These are phyloP conservation scores for Oreochromis grahami DNA, from an alignment of 2,797 vertebrate genomes.

Conservation along the genomic window DNA sequence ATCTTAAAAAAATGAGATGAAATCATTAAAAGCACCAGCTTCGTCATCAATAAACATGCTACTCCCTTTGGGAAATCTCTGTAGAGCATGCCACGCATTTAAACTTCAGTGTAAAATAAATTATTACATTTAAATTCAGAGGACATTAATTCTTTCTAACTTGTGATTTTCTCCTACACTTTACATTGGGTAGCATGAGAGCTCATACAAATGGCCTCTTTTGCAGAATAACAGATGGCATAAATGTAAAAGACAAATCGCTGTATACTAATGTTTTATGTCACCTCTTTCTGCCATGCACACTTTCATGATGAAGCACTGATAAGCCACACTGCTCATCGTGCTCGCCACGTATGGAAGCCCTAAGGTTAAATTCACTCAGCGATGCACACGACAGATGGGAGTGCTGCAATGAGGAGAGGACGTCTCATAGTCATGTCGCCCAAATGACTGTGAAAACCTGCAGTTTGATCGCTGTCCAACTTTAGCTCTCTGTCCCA, in stretches of 20 bases:
- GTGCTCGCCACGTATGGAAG: slow-evolving; percentile 12
- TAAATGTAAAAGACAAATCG: neutral
- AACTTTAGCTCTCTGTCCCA: slow-evolving; percentile 59
- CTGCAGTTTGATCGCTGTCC: slow-evolving; percentile 4
- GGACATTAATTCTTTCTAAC: neutral
- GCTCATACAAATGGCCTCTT: neutral
- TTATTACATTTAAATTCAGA: neutral
- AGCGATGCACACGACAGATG: neutral
- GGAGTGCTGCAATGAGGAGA: neutral
- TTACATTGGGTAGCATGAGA: neutral
- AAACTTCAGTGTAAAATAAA: neutral
- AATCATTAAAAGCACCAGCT: neutral
- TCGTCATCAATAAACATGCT: neutral
- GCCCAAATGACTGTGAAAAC: neutral
- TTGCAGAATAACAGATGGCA: neutral
- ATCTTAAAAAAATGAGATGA: neutral
- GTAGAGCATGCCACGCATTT: neutral
- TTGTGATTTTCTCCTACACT: neutral
- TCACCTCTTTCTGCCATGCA: neutral
- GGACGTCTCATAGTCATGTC: neutral
- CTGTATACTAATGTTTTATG: neutral
- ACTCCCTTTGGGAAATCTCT: neutral
- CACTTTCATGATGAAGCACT: neutral
- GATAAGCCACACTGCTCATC: neutral
- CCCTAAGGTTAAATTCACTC: slow-evolving; percentile 2